Conservation (phyloP, 2,113 vertebrate species). For the Mola mola region DNA sequence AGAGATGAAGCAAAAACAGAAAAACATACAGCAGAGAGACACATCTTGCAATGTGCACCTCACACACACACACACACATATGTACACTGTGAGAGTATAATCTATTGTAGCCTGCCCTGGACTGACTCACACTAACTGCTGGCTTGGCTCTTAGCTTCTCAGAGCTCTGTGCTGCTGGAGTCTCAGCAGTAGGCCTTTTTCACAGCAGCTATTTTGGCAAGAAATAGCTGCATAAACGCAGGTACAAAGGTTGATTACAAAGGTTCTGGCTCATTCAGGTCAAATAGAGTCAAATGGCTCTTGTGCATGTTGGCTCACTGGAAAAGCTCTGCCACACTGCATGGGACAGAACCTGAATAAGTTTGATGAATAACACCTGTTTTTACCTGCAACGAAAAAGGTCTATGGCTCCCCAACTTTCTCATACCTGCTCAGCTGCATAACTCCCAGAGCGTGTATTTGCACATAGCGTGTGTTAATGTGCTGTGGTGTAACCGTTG, state of each 20-base stretch:
- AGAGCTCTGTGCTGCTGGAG: slow-evolving; percentile 45
- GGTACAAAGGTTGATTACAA: too few relatives aligned
- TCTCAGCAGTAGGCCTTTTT: slow-evolving; percentile 9
- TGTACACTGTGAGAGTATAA: too few relatives aligned
- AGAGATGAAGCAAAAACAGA: too few relatives aligned
- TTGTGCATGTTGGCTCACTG: too few relatives aligned
- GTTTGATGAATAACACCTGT: neutral
- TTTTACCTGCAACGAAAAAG: neutral
- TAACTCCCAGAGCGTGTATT: slow-evolving; percentile 42
- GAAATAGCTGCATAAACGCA: too few relatives aligned
- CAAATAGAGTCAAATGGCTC: too few relatives aligned
- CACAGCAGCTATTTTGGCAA: neutral
- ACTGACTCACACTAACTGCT: slow-evolving; percentile 39
- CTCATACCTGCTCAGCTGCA: slow-evolving; percentile 81
- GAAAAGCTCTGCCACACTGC: neutral
- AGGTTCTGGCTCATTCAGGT: too few relatives aligned
- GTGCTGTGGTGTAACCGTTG: slow-evolving; percentile 18
- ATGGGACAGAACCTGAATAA: neutral
- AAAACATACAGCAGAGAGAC: too few relatives aligned
- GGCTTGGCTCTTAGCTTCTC: slow-evolving; percentile 33
- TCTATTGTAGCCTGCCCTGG: slow-evolving; percentile 3
- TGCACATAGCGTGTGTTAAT: slow-evolving; percentile 12
- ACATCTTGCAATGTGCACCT: too few relatives aligned
- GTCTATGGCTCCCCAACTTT: slow-evolving; percentile 42
- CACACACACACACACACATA: too few relatives aligned